Evolutionary conservation across 2,797 vertebrate genomes (phyloP), one percentile per base, ranked within the genome.

Genomic region (Onychomys leucogaster): DNA sequence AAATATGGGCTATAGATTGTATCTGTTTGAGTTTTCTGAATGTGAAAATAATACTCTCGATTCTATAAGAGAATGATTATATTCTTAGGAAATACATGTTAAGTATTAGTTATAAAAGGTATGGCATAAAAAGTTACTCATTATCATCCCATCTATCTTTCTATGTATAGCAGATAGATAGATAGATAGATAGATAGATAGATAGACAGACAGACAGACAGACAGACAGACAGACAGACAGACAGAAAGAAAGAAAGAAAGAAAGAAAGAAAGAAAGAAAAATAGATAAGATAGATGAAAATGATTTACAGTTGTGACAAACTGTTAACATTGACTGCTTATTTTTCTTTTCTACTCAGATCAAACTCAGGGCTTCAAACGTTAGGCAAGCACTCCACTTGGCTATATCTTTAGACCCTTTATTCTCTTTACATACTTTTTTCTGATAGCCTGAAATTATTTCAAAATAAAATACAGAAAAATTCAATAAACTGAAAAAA

Each of bases 21-120:
- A 84, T 76, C 23, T 67, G 3, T 77, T 69, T 94, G 71, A 95
- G 32, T 91, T 97, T 96, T 81, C 71, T 92, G 29, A 92, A 92
- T 96, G 84, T 93, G 34, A 91, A 89, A 81, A 49, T 49, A 87
- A 83, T 49, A 34, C 32, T 71, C 8, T 82, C 34, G 7, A 55
- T 87, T 78, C 46, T 83, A 1, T 87, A 80, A 89, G 77, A 75
- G 25, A 82, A 77, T 61, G 4, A 49, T 23, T 29, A 91, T 90
- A 14, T 87, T 80, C 75, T 94, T 91, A 55, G 76, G 88, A 95
- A 93, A 91, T 86, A 55, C 3, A 55, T n/a, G 43, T 10, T 91
- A 73, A 89, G 8, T 93, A 57, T 95, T 93, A 89, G n/a, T 85
- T n/a, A 23, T 83, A 84, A 92, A 88, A 83, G 9, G 0, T 32